Conservation (phyloP, 2,797 vertebrate genomes). For the Rhyacichthys aspro region DNA sequence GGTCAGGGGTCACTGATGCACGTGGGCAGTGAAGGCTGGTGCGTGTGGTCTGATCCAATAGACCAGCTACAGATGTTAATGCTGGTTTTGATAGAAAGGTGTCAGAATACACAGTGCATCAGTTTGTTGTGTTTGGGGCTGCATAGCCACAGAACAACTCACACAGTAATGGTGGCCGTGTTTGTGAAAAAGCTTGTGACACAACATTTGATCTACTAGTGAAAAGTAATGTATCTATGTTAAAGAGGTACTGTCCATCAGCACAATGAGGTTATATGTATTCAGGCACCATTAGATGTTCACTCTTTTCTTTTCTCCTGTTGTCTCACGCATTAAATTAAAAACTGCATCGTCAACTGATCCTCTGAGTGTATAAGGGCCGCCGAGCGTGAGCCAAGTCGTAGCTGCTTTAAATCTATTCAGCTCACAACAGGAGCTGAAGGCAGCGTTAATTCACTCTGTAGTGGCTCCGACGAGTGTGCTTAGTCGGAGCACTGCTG, state of each 20-base stretch:
- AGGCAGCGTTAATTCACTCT: conserved; percentile 62
- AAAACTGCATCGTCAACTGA: conserved; percentile 27
- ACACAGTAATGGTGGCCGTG: too few relatives aligned
- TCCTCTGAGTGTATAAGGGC: conserved; percentile 7
- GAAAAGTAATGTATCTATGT: too few relatives aligned
- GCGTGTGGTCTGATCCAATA: too few relatives aligned
- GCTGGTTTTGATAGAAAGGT: too few relatives aligned
- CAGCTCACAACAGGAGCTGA: conserved; percentile 45
- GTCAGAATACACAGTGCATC: too few relatives aligned
- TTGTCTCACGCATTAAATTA: conserved; percentile 17
- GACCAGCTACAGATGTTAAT: too few relatives aligned
- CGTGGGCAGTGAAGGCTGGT: too few relatives aligned
- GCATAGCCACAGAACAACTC: too few relatives aligned
- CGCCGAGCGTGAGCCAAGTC: conserved; percentile 18
- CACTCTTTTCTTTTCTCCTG: conserved; percentile 11
- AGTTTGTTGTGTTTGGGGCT: too few relatives aligned
- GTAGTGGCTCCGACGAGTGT: conserved; percentile 42
- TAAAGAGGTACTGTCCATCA: not conserved
- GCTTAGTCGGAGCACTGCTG: conserved; percentile 48
- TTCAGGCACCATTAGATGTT: not conserved
- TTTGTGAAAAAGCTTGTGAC: too few relatives aligned
- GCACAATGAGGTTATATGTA: not conserved
- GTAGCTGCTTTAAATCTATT: conserved; percentile 25
- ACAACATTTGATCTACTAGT: too few relatives aligned
- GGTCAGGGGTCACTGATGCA: too few relatives aligned